Percentiles rank a stretch among this genome's conserved stretches.
Evolutionary conservation across 2,113 vertebrate species (phyloP).

Genomic region (Cathartes aura): DNA sequence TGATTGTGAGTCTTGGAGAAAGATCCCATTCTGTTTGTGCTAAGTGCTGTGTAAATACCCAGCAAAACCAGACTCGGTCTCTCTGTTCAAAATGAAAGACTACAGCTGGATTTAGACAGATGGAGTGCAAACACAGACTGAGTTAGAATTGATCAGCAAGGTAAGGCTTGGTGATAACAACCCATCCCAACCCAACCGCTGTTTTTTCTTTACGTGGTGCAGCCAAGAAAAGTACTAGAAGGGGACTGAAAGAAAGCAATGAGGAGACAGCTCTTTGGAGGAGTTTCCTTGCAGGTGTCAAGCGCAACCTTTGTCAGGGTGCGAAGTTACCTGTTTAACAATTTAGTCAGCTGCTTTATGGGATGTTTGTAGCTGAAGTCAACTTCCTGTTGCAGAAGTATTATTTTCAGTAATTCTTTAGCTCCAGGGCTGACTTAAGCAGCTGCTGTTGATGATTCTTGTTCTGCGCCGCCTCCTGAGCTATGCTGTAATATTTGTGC

Average conservation of each 20-base stretch:
- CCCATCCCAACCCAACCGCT: background rate
- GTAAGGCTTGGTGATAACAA: background rate
- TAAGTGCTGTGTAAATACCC: background rate
- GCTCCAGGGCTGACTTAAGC: background rate
- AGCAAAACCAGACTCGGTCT: background rate
- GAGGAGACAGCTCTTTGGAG: background rate
- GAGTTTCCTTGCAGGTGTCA: background rate
- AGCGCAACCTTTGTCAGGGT: background rate
- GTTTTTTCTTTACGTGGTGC: accelerated
- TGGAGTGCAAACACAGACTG: background rate
- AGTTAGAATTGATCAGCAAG: background rate
- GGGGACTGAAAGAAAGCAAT: background rate
- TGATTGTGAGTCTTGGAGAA: background rate
- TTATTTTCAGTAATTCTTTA: background rate
- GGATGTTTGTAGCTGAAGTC: background rate
- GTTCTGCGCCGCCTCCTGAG: background rate
- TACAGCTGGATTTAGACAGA: background rate
- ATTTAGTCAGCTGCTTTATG: background rate
- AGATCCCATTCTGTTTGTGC: background rate
- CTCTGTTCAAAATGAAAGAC: background rate
- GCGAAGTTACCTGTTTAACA: background rate
- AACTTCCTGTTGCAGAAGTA: background rate
- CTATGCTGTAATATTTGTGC: background rate
- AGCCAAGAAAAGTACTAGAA: background rate
- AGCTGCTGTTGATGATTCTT: background rate